Conservation (phyloP, 2,888 invertebrate species). For the Coelopa pilipes region DNA sequence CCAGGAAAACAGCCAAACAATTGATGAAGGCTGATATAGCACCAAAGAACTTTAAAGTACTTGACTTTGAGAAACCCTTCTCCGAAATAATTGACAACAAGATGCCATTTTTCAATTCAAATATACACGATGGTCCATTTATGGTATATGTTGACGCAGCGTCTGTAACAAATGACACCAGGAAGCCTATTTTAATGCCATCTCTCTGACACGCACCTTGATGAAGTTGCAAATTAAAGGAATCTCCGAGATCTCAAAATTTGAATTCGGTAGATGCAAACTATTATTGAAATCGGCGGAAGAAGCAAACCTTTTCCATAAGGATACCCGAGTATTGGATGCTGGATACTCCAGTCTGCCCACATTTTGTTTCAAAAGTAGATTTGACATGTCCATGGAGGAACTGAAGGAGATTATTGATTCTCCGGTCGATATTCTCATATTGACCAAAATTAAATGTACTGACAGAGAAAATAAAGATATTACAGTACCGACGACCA, state of each 20-base stretch:
- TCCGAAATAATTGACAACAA: too few species aligned
- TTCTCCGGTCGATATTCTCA: neutral
- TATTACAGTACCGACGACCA: neutral
- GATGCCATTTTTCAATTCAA: too few species aligned
- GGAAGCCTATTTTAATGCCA: neutral
- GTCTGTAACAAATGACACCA: neutral
- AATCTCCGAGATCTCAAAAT: neutral
- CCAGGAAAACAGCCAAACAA: too few species aligned
- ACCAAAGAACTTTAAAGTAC: too few species aligned
- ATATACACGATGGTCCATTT: conserved; percentile 57
- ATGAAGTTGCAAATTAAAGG: neutral
- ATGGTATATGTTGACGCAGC: neutral
- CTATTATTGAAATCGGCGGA: neutral
- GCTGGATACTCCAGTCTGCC: neutral
- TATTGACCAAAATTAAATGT: neutral
- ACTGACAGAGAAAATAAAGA: neutral
- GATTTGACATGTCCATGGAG: neutral
- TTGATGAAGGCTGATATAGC: too few species aligned
- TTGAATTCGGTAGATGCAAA: neutral
- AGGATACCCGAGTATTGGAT: neutral
- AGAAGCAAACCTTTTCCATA: neutral
- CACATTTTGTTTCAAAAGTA: conserved; percentile 2
- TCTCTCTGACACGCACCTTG: neutral
- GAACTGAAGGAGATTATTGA: neutral
- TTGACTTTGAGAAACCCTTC: too few species aligned